Evolutionary conservation across 2,113 vertebrate genomes (phyloP), one percentile per base, ranked within the genome.

Genomic region (Craseonycteris thonglongyai): DNA sequence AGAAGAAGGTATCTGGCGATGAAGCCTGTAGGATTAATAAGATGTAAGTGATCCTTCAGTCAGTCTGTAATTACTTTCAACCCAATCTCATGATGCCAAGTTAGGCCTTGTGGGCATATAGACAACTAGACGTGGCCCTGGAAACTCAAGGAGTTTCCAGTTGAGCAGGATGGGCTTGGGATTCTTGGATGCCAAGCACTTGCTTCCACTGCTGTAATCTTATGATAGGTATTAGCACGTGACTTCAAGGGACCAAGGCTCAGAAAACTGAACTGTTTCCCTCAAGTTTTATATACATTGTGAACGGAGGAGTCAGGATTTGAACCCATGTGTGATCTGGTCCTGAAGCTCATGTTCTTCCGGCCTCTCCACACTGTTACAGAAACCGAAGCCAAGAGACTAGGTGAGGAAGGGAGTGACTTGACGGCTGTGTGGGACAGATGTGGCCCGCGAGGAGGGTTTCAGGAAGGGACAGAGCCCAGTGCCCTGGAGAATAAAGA

Each of bases 401-500:
- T 5, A 33, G 26, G 42, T 19, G 19, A 45, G 33, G 69, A 21
- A 54, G 61, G 76, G 30, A 59, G 54, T 0, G 0, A 2, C 5
- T 21, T 21, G 30, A 26, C 28, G 1, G 5, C 2, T 1, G 38
- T 2, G 2, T 18, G 19, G 19, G 28, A 5, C 30, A 26, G 61
- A 7, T 11, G 13, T 11, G 54, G 26, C 15, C 33, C 8, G 21
- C 0, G 6, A 0, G 3, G 15, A 22, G 33, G 22, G 0, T 13
- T 21, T 3, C 22, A 76, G 56, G 30, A 51, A 54, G 42, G 30
- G 26, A 40, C 51, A 3, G 4, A 74, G 49, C 15, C 61, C 21
- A 26, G 16, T 4, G 3, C 58, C 61, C 35, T 14, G 5, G 26
- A 22, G 24, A 10, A 0, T 15, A 16, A 35, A 21, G 40, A n/a